Evolutionary conservation across 2,888 invertebrate species (phyloP), one percentile per base, ranked within the genome.

Genomic region (Habrosyne pyritoides): DNA sequence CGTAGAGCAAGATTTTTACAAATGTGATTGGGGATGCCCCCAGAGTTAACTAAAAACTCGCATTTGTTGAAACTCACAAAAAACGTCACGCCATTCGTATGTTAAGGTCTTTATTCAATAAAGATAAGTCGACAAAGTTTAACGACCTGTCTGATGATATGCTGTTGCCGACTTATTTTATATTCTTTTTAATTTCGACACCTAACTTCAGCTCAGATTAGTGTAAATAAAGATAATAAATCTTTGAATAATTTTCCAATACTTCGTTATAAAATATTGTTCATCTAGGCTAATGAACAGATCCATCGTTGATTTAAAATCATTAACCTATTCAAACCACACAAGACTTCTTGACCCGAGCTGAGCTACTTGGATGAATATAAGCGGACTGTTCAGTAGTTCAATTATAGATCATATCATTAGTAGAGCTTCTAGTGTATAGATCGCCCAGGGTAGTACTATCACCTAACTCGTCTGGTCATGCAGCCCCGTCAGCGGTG

Each of bases 41-140:
- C 8, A 42, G 8, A 18, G 1, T 33, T 2, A 36, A 8, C 18
- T 42, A 7, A 42, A 14, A 42, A 18, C 12, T 18, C n/a, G 8
- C 14, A 18, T 42, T 36, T 14, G 0, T 18, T 42, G 12, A 42
- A 42, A 6, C 42, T 8, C 2, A 42, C 42, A 42, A 42, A 42
- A 42, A 42, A n/a, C 33, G 5, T n/a, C 42, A 18, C 18, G 42
- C 18, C 8, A 36, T 14, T 36, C 36, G 36, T 36, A 14, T 42
- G 42, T 6, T n/a, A 42, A 42, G 18, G 42, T 18, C 42, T 42
- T 42, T 42, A 33, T 33, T 33, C 4, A 2, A 18, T 2, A 8
- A 18, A 42, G 18, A 42, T 42, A 42, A 18, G n/a, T n/a, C 8
- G 18, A 42, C 42, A 18, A 55, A 26, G 52, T 26, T 47, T 50